Conservation (phyloP, 2,113 vertebrate genomes). For the Sinocyclocheilus rhinocerous region DNA sequence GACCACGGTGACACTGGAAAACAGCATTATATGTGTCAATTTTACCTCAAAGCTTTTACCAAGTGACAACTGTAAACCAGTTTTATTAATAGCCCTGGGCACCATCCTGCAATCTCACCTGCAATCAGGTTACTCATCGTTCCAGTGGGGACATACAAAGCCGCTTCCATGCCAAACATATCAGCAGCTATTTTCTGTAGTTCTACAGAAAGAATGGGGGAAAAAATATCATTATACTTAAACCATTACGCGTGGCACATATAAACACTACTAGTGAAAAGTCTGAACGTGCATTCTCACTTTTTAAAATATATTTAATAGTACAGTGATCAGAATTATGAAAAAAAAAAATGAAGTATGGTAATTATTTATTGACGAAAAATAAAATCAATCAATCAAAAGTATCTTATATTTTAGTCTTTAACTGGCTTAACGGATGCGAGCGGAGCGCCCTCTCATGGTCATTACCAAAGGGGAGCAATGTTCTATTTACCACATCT, state of each 20-base stretch:
- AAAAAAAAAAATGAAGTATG: no score
- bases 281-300: not conserved
- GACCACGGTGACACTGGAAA: not conserved
- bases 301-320: no score
- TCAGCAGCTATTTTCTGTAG: conserved; percentile 76
- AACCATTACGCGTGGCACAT: no score
- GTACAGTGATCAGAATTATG: no score
- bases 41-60: conserved; percentile 8
- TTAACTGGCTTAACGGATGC: no score
- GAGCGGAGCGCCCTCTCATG: no score
- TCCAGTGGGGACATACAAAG: conserved; percentile 81
- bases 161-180: conserved; percentile 77
- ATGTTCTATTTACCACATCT: not conserved
- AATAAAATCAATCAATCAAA: no score
- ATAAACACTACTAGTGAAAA: not conserved
- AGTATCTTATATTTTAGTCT: no score
- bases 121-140: conserved; percentile 86
- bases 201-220: conserved; percentile 67
- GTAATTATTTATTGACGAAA: no score
- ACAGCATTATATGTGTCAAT: not conserved
- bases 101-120: conserved; percentile 65
- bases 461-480: no score
- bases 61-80: conserved; percentile 4
- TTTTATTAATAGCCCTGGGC: conserved; percentile 7
- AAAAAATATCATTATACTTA: not conserved